These are phyloP conservation scores for Stichopus horrens DNA, from an alignment of 53 echinoderm and acorn worm genomes.

Conservation along the genomic window DNA sequence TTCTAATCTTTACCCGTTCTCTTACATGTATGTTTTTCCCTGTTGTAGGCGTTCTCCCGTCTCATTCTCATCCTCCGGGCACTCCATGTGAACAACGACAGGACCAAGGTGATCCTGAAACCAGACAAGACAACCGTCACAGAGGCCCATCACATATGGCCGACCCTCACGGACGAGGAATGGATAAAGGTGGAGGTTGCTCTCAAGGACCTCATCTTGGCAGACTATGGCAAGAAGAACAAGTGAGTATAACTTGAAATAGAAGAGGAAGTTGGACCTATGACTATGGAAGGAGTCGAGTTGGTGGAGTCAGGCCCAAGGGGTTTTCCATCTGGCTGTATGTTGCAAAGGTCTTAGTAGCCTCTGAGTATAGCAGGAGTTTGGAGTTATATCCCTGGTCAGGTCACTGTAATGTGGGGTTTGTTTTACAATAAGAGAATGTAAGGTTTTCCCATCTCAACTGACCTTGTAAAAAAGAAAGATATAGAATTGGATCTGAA, in stretches of 20 bases:
- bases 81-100: slow-evolving; percentile 96
- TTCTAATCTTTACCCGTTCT: too few relatives aligned
- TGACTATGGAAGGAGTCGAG: neutral
- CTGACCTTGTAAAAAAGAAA: too few relatives aligned
- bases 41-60: slow-evolving; percentile 91
- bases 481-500: too few relatives aligned
- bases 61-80: slow-evolving; percentile 97
- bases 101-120: slow-evolving; percentile 97
- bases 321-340: too few relatives aligned
- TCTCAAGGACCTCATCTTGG: slow-evolving; percentile 95
- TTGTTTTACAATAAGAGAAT: too few relatives aligned
- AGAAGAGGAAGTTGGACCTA: neutral
- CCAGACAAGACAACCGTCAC: slow-evolving; percentile 96
- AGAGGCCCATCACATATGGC: slow-evolving; percentile 99
- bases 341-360: too few relatives aligned
- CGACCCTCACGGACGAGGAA: slow-evolving; percentile 93
- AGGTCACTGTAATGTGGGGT: too few relatives aligned
- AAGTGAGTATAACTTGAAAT: slow-evolving; percentile 62
- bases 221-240: slow-evolving; percentile 99
- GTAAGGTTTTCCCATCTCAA: too few relatives aligned
- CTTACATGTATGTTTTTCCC: too few relatives aligned
- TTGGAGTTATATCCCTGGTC: too few relatives aligned
- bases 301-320: neutral
- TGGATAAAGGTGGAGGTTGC: slow-evolving; percentile 99
- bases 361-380: too few relatives aligned